phyloP scores from a whole-genome alignment of 2,113 vertebrate species.

The Anguilla japonica region DNA sequence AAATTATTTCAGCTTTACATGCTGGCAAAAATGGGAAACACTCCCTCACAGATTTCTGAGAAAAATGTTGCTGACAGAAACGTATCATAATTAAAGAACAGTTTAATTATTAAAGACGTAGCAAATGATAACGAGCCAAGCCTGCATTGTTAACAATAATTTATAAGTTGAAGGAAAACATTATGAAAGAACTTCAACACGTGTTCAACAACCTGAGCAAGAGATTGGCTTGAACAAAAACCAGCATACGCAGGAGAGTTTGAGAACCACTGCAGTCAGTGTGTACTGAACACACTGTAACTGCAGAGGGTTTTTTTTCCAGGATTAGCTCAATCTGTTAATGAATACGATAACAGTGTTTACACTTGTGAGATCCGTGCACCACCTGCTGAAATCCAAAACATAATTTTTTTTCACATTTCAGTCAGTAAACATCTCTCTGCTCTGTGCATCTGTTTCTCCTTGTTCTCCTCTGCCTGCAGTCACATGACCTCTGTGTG shows the following conservation, averaged over 20 bases:
- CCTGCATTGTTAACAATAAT: too few species aligned
- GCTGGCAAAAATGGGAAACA: background rate
- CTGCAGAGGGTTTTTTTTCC: background rate
- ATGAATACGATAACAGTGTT: background rate
- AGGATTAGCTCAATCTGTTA: background rate
- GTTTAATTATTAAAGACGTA: background rate
- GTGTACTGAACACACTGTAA: background rate
- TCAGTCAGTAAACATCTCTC: background rate
- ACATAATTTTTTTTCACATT: background rate
- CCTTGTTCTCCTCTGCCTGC: background rate
- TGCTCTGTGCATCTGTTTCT: background rate
- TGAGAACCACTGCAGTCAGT: background rate
- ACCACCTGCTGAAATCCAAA: background rate
- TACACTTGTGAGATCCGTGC: background rate
- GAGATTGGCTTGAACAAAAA: too few species aligned
- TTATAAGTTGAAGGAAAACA: too few species aligned
- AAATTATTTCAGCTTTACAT: background rate
- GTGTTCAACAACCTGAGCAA: too few species aligned
- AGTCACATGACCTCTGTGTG: background rate
- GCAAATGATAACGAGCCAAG: too few species aligned
- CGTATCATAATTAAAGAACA: background rate
- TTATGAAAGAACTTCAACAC: too few species aligned
- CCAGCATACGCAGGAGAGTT: too few species aligned
- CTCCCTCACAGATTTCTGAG: background rate
- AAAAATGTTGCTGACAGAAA: too few species aligned